These are phyloP conservation scores for Notothenia rossii DNA, from an alignment of 2,113 vertebrate genomes.

Conservation along the genomic window DNA sequence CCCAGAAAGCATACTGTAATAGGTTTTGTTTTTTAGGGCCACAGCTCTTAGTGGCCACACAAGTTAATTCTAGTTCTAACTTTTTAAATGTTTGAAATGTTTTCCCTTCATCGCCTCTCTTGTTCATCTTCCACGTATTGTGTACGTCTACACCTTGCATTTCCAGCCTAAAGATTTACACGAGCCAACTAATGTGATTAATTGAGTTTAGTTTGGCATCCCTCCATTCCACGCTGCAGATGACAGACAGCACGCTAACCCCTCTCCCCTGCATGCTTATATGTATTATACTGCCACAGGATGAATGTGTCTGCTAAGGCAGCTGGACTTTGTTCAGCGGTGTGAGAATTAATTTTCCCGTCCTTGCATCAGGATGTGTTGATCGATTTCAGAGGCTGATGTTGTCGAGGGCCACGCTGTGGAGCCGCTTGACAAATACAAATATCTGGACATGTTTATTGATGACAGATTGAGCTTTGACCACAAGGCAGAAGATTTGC, in stretches of 20 bases:
- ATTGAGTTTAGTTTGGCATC: background rate
- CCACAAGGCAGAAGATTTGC: conserved; percentile 46
- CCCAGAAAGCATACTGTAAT: no score
- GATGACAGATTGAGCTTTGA: conserved; percentile 66
- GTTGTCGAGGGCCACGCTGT: conserved; percentile 42
- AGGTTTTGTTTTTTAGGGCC: no score
- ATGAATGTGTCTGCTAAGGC: conserved; percentile 52
- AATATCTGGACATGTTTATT: conserved; percentile 61
- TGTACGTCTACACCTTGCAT: background rate
- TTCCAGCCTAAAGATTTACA: background rate
- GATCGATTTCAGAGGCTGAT: conserved; percentile 67
- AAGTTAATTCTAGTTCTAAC: no score
- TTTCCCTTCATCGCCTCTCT: background rate
- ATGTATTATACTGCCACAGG: background rate
- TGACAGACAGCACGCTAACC: conserved; percentile 9
- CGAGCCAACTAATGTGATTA: background rate
- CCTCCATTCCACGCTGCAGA: conserved; percentile 2
- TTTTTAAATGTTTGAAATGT: no score
- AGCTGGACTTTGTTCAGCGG: conserved; percentile 48
- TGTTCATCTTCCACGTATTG: background rate
- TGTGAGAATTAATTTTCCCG: conserved; percentile 60
- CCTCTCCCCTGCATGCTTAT: background rate
- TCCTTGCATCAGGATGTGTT: conserved; percentile 37
- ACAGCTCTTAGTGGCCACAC: no score
- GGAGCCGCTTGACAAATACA: conserved; percentile 55